phyloP scores from a whole-genome alignment of 2,888 invertebrate species.

The Drosophila incognita region DNA sequence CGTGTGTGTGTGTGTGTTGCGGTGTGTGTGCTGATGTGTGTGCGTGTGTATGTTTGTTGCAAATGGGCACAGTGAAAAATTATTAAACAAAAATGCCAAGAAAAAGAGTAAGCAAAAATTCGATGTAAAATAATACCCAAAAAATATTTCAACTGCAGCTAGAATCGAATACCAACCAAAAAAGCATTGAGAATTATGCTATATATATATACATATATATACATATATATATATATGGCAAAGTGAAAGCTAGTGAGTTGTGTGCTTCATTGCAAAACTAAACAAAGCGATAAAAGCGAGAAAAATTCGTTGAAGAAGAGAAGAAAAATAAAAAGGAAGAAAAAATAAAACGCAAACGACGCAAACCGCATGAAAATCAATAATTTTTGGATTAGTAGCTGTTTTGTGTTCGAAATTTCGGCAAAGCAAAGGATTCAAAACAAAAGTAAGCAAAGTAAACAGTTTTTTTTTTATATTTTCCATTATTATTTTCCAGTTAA shows the following conservation, averaged over 20 bases:
- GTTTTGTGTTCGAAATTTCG: slow-evolving; percentile 54
- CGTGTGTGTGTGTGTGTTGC: slow-evolving; percentile 14
- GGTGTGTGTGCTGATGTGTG: slow-evolving; percentile 38
- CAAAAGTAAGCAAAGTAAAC: slow-evolving; percentile 59
- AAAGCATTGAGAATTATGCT: slow-evolving; percentile 12
- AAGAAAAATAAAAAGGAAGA: background rate
- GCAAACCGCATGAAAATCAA: slow-evolving; percentile 75
- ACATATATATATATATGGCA: slow-evolving; percentile 13
- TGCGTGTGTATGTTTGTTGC: slow-evolving; percentile 39
- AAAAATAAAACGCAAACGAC: slow-evolving; percentile 17
- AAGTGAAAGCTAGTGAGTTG: slow-evolving; percentile 36
- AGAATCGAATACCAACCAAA: slow-evolving; percentile 12
- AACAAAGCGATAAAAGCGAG: slow-evolving; percentile 47
- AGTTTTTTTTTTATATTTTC: background rate
- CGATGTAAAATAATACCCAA: background rate
- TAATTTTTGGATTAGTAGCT: slow-evolving; percentile 83
- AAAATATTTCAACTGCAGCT: slow-evolving; percentile 18
- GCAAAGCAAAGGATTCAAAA: slow-evolving; percentile 45
- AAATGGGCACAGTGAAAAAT: slow-evolving; percentile 75
- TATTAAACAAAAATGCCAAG: slow-evolving; percentile 65
- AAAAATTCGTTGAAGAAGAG: slow-evolving; percentile 30
- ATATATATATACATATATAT: background rate
- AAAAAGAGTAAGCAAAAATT: background rate
- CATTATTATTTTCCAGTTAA: background rate
- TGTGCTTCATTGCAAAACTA: slow-evolving; percentile 42